phyloP scores from a whole-genome alignment of 2,888 invertebrate genomes.

The Scrobipalpa atriplicella region DNA sequence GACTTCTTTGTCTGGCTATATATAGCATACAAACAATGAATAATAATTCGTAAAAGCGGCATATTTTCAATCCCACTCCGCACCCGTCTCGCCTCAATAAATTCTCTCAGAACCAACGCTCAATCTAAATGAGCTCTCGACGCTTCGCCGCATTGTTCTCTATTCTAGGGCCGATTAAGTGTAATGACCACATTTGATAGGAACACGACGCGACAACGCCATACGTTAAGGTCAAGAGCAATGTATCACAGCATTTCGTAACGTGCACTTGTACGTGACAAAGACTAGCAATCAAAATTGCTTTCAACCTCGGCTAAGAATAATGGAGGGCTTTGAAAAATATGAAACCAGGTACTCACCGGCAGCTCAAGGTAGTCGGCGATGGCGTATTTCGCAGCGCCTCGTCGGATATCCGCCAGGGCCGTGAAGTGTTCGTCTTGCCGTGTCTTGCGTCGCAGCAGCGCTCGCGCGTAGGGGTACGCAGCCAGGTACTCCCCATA shows the following conservation, averaged over 20 bases:
- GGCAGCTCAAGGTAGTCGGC: conserved; percentile 86
- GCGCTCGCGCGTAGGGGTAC: conserved; percentile 83
- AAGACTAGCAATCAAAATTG: conserved; percentile 19
- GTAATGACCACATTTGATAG: conserved; percentile 71
- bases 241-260: conserved; percentile 55
- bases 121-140: conserved; percentile 70
- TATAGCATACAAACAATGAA: too few species aligned
- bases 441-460: conserved; percentile 84
- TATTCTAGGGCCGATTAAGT: conserved; percentile 64
- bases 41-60: conserved; percentile 37
- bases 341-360: conserved; percentile 78
- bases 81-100: not conserved
- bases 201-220: conserved; percentile 46
- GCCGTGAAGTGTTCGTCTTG: conserved; percentile 86
- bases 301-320: conserved; percentile 14
- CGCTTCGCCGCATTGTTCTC: conserved; percentile 67
- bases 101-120: conserved; percentile 45
- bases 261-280: conserved; percentile 35
- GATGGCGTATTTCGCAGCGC: conserved; percentile 85
- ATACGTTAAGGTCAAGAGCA: conserved; percentile 62
- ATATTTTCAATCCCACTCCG: conserved; percentile 1
- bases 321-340: not conserved
- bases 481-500: conserved; percentile 85
- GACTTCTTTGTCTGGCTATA: too few species aligned
- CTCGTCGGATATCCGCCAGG: conserved; percentile 85